Percentiles rank a stretch among this genome's conserved stretches.
Evolutionary conservation across 2,888 invertebrate species (phyloP).

Genomic region (Mesopsocus fuscifrons): DNA sequence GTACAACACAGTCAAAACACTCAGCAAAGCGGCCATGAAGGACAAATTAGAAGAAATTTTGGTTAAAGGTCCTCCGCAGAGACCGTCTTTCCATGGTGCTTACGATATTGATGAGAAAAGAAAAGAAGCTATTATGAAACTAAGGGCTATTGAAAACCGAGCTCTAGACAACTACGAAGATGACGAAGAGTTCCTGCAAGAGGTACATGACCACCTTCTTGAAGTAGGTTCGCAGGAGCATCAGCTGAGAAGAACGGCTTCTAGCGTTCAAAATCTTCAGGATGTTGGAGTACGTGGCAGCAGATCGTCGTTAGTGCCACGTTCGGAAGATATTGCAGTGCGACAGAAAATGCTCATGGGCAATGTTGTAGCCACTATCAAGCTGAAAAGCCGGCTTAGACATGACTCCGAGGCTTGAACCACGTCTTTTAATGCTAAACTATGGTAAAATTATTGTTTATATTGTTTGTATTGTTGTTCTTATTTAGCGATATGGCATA

Average conservation of each 20-base stretch:
- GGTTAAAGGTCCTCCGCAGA: constrained; percentile 1
- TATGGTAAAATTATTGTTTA: too few species aligned
- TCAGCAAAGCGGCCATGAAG: constrained; percentile 3
- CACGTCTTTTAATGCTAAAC: too few species aligned
- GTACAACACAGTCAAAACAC: constrained; percentile 5
- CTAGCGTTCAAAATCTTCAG: too few species aligned
- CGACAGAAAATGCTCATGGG: constrained; percentile 7
- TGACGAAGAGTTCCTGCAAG: neutral
- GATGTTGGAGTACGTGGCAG: neutral
- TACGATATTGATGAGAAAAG: neutral
- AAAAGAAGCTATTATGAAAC: neutral
- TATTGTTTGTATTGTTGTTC: too few species aligned
- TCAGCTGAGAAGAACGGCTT: too few species aligned
- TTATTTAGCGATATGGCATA: too few species aligned
- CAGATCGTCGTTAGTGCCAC: neutral
- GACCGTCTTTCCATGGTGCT: neutral
- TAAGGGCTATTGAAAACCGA: constrained; percentile 2
- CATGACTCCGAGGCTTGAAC: too few species aligned
- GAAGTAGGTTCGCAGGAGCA: neutral
- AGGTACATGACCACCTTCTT: neutral
- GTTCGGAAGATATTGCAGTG: neutral
- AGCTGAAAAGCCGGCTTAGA: neutral
- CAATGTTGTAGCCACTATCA: constrained; percentile 2
- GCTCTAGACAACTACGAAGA: neutral
- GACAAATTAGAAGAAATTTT: constrained; percentile 2